phyloP scores from a whole-genome alignment of 2,888 invertebrate genomes.

The Mesorhabditis spiculigera region DNA sequence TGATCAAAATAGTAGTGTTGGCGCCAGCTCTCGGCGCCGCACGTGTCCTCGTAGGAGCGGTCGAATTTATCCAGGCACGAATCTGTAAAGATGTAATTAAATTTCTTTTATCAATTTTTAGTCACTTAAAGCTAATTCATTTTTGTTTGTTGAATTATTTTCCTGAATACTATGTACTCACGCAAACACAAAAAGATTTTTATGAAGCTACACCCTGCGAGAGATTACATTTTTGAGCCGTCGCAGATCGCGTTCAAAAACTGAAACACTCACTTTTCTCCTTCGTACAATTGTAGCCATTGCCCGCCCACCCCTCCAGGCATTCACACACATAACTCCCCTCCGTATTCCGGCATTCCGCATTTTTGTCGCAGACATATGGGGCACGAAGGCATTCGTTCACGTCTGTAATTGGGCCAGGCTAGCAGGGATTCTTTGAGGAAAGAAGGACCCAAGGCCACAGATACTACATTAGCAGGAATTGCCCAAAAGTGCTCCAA shows the following conservation, averaged over 20 bases:
- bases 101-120: too few species aligned
- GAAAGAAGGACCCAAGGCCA: not conserved
- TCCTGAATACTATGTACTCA: too few species aligned
- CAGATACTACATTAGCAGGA: too few species aligned
- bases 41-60: slow-evolving; percentile 41
- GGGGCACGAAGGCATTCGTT: slow-evolving; percentile 47
- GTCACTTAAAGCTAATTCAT: too few species aligned
- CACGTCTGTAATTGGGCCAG: slow-evolving; percentile 35
- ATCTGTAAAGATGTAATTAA: slow-evolving; percentile 21
- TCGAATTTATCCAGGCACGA: slow-evolving; percentile 52
- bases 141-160: too few species aligned
- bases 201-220: too few species aligned
- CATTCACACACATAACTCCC: slow-evolving; percentile 50
- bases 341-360: slow-evolving; percentile 49
- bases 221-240: not conserved
- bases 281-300: slow-evolving; percentile 50
- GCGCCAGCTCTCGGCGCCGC: slow-evolving; percentile 46
- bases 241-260: not conserved
- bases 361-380: slow-evolving; percentile 46
- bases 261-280: slow-evolving; percentile 32
- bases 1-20: slow-evolving; percentile 50
- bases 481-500: too few species aligned
- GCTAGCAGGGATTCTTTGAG: not conserved
- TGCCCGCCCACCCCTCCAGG: slow-evolving; percentile 48
- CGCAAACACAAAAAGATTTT: too few species aligned